phyloP scores from a whole-genome alignment of 1,140 invertebrate species.

The Formica exsecta region DNA sequence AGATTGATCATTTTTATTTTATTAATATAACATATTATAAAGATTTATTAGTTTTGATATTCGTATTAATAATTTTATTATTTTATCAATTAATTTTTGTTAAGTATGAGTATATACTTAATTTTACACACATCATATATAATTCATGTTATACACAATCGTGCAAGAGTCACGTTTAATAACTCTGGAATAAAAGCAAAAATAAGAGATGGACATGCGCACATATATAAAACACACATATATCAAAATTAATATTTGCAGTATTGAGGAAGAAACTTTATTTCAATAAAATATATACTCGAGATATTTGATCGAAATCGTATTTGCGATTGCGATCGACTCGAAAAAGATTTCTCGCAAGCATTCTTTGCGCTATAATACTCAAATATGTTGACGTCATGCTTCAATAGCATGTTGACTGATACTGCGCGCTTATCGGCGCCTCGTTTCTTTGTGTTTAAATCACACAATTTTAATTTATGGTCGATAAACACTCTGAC shows the following conservation, averaged over 20 bases:
- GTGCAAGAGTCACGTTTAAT: not conserved
- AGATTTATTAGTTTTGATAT: not conserved
- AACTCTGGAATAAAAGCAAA: not conserved
- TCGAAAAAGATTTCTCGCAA: not conserved
- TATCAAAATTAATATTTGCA: not conserved
- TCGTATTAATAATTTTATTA: not conserved
- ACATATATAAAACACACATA: too few species aligned
- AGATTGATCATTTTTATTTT: not conserved
- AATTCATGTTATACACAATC: not conserved
- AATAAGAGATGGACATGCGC: not conserved
- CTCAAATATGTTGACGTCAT: slow-evolving; percentile 12
- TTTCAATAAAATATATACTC: not conserved
- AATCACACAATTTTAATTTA: slow-evolving; percentile 5
- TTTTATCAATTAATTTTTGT: not conserved
- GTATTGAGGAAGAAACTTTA: not conserved
- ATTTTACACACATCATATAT: not conserved
- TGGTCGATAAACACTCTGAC: not conserved
- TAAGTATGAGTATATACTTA: not conserved
- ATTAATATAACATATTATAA: not conserved
- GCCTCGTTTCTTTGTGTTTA: not conserved
- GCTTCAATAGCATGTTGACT: not conserved
- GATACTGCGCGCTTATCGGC: slow-evolving; percentile 39
- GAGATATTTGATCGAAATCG: not conserved
- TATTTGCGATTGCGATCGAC: not conserved
- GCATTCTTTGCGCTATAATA: not conserved